Base-by-base conservation (phyloP, 2,888 invertebrate genomes). In the Leucophenga montana region DNA sequence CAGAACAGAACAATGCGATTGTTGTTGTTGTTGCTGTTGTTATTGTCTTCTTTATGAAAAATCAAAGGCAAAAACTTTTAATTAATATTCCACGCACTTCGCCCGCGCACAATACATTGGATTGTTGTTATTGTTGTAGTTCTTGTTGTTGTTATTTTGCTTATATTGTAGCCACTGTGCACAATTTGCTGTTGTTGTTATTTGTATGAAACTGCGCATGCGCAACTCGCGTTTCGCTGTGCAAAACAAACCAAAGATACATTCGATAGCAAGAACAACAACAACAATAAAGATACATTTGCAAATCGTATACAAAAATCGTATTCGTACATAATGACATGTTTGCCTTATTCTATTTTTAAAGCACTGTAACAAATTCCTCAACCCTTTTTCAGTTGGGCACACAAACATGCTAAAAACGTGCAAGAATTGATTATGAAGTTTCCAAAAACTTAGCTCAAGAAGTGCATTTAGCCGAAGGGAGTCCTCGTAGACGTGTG, bases 51-150 rank as follows among this genome's bases (percentile, higher is more conserved):
- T 59, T 66, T 59, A 61, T 62, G 27, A 77, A 75, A 82, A 82
- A 84, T 80, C 81, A 84, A 81, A 80, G 77, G 73, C 78, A 75
- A 73, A 75, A 82, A 78, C 75, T 78, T 80, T 31, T 79, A 85
- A 85, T 85, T 86, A 85, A 81, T 86, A 85, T 85, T 85, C 85
- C 77, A 79, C 71, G 74, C 85, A 82, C 78, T 77, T 71, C 74
- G 74, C 72, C 71, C 61, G 39, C 46, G n/a, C 59, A 65, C 46
- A 69, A 57, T 56, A 70, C 61, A 68, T 67, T 71, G 72, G 64
- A 75, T 73, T 68, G 48, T 61, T 62, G 61, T 53, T 70, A 16
- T 72, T 77, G 74, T 71, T 72, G 77, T 76, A 67, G 68, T 27
- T 48, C 14, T 50, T 66, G 39, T n/a, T n/a, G 61, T 74, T 68